Evolutionary conservation across 2,797 vertebrate species (phyloP), one percentile per base, ranked within the genome.

Genomic region (Macropodus opercularis): DNA sequence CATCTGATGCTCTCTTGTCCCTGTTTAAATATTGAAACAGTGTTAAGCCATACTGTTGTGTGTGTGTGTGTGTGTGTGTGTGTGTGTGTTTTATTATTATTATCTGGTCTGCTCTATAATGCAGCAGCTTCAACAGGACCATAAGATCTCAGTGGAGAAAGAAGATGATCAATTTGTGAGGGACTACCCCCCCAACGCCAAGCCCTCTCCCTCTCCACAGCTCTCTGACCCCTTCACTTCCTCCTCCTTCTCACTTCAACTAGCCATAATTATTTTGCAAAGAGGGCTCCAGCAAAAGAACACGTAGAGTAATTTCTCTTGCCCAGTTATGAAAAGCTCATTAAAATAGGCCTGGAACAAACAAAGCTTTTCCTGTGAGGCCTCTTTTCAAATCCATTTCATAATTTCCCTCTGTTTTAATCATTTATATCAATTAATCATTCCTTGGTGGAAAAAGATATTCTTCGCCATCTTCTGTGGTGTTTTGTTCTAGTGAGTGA

Each of bases 341-440:
- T 98, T 99, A 98, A 97, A 95, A 94, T 84, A 79, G 88, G 91
- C 91, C 90, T 92, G 85, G 94, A 95, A 96, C 94, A 98, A 98
- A 98, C 96, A 98, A 97, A 95, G 95, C 93, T 92, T 86, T 89
- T 94, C 96, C 95, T 96, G 85, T 88, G 95, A 97, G 96, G 94
- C 94, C 90, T 92, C 93, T 94, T 88, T 97, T 96, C 94, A 97
- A 95, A 96, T 93, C 91, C 95, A 92, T 92, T 95, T 93, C 92
- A 90, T 95, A 95, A 94, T 96, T 96, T 96, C 94, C 94, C 93
- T 91, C 92, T 95, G 91, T 92, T 93, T 97, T 95, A 97, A 96
- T 97, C 94, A 95, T 97, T 97, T 95, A 95, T 95, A 97, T 96
- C 96, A 98, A 98, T 98, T 98, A 98, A 98, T 98, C 96, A 96